A percentile compares a stretch with the other conserved stretches of the same genome.
Conservation (phyloP, 2,113 vertebrate species). For the Mungos mungo region DNA sequence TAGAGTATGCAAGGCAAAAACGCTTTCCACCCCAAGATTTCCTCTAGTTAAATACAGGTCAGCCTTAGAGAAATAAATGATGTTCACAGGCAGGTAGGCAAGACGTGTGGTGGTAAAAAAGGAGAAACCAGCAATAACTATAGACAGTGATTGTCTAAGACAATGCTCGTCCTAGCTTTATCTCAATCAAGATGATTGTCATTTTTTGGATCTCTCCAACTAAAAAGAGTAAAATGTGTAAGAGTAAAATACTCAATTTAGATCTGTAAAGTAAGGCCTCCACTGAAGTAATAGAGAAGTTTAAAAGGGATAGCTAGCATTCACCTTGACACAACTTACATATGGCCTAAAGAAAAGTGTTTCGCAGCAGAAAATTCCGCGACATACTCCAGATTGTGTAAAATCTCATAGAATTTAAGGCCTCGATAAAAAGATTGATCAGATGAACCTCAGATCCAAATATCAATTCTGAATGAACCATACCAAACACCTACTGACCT, state of each 20-base stretch:
- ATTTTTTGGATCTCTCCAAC: background rate
- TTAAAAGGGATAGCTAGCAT: background rate
- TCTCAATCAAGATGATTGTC: background rate
- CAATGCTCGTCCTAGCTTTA: background rate
- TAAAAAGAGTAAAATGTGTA: background rate
- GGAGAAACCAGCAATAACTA: background rate
- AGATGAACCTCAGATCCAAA: background rate
- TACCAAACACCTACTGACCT: background rate
- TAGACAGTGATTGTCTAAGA: background rate
- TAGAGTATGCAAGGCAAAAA: background rate
- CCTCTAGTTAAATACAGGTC: background rate
- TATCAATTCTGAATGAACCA: background rate
- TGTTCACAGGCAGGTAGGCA: background rate
- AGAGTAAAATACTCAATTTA: background rate
- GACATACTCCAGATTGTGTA: background rate
- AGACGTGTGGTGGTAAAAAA: background rate
- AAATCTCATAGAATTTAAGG: background rate
- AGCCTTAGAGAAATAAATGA: background rate
- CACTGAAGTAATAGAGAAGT: background rate
- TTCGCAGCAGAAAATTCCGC: background rate
- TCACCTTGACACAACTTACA: background rate
- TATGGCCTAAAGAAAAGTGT: background rate
- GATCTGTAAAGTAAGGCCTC: background rate
- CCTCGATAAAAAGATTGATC: background rate
- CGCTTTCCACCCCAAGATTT: background rate